Percentiles rank a stretch among this genome's conserved stretches.
Evolutionary conservation across 2,113 vertebrate genomes (phyloP).

Genomic region (Oryzias celebensis): DNA sequence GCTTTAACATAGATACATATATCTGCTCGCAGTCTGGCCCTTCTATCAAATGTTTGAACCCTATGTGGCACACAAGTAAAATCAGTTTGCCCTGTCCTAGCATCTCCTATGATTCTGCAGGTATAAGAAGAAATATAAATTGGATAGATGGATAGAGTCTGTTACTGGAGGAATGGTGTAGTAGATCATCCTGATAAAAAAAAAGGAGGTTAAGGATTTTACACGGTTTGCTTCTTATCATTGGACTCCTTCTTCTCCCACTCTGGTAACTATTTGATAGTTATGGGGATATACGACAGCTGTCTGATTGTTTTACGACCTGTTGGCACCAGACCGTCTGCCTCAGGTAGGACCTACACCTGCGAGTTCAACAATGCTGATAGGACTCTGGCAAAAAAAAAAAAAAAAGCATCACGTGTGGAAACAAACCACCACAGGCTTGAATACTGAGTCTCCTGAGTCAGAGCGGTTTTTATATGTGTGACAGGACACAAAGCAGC

Average conservation of each 20-base stretch:
- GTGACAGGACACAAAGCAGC: neutral
- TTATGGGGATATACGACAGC: conserved; percentile 47
- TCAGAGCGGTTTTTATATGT: conserved; percentile 36
- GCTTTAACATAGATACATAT: no score
- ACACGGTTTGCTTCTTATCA: conserved; percentile 13
- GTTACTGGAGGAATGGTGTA: neutral
- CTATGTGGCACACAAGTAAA: no score
- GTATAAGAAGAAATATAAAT: no score
- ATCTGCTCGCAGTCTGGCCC: no score
- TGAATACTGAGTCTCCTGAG: conserved; percentile 31
- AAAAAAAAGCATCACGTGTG: conserved; percentile 13
- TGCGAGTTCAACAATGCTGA: conserved; percentile 49
- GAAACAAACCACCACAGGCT: conserved; percentile 14
- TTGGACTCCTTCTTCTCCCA: neutral
- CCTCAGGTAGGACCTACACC: conserved; percentile 60
- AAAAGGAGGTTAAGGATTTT: conserved; percentile 22
- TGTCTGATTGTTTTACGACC: conserved; percentile 69
- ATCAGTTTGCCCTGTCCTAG: no score
- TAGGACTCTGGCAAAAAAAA: conserved; percentile 11
- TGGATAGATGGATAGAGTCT: no score
- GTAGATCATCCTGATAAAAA: conserved; percentile 23
- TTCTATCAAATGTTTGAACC: no score
- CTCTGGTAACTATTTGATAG: conserved; percentile 60
- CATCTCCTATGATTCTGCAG: no score
- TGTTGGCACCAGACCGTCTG: conserved; percentile 75